Evolutionary conservation across 2,113 vertebrate genomes (phyloP).

Genomic region (Lepidiolamprologus cunningtoni): DNA sequence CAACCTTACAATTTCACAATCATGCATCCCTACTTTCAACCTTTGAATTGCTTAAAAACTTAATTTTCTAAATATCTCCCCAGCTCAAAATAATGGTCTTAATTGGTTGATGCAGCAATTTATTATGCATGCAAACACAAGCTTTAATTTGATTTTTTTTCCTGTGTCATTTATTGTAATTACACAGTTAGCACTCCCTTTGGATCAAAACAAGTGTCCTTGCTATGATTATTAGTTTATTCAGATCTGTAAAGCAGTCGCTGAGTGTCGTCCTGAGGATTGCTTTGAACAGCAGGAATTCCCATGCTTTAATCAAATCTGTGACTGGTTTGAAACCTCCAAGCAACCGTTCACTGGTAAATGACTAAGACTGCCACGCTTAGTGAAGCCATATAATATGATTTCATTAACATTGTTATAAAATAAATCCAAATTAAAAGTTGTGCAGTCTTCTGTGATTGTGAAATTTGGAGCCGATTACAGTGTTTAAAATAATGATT

Average conservation of each 20-base stretch:
- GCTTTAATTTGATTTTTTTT: conserved; percentile 29
- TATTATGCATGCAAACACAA: conserved; percentile 36
- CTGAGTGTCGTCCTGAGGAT: not conserved
- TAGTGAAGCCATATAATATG: not conserved
- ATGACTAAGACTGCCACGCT: not conserved
- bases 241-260: not conserved
- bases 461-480: not conserved
- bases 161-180: conserved; percentile 39
- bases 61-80: conserved; percentile 14
- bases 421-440: not conserved
- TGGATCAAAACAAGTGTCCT: conserved; percentile 35
- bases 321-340: not conserved
- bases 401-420: not conserved
- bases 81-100: conserved; percentile 18
- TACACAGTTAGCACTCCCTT: conserved; percentile 28
- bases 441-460: not conserved
- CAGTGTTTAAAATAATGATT: not conserved
- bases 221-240: conserved; percentile 31
- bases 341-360: not conserved
- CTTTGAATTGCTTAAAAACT: not conserved
- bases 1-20: not conserved
- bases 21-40: not conserved
- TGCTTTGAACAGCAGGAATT: not conserved
- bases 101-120: conserved; percentile 33
- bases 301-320: conserved; percentile 1